phyloP scores from a whole-genome alignment of 1,140 invertebrate genomes.

The Conopomorpha cramerella region DNA sequence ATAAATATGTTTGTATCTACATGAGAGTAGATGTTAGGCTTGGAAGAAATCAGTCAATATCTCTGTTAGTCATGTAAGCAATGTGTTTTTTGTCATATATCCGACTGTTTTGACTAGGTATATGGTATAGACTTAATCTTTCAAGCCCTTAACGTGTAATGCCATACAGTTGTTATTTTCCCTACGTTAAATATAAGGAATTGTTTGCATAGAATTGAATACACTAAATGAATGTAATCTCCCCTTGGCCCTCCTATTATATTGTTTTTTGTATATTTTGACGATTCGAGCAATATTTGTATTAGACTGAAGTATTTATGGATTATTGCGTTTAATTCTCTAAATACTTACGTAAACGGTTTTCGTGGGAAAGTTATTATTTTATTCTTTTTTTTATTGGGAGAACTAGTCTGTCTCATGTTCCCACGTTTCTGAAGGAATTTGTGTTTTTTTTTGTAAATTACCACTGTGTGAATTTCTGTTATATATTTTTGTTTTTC shows the following conservation, averaged over 20 bases:
- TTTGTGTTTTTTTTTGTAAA: too few species aligned
- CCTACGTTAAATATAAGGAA: constrained; percentile 20
- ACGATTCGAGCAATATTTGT: constrained; percentile 50
- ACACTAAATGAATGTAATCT: constrained; percentile 13
- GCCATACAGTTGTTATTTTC: constrained; percentile 11
- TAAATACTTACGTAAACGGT: too few species aligned
- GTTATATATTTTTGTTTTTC: constrained; percentile 49
- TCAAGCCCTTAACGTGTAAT: constrained; percentile 21
- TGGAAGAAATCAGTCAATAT: too few species aligned
- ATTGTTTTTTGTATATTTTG: constrained; percentile 48
- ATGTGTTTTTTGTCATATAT: too few species aligned
- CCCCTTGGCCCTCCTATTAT: too few species aligned
- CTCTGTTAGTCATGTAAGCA: too few species aligned
- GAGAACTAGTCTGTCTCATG: constrained; percentile 39
- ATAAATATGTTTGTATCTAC: constrained; percentile 24
- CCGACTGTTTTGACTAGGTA: too few species aligned
- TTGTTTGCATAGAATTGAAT: constrained; percentile 28
- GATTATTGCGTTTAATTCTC: constrained; percentile 31
- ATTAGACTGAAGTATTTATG: constrained; percentile 48
- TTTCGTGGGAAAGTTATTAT: too few species aligned
- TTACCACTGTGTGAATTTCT: constrained; percentile 41
- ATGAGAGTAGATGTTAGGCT: too few species aligned
- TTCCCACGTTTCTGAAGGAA: constrained; percentile 32
- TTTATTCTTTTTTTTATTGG: constrained; percentile 32
- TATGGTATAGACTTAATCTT: constrained; percentile 21